A percentile compares a stretch with the other conserved stretches of the same genome.
These are phyloP conservation scores for Trididemnum nubilum DNA, from an alignment of 23 tunicate genomes.

Conservation along the genomic window DNA sequence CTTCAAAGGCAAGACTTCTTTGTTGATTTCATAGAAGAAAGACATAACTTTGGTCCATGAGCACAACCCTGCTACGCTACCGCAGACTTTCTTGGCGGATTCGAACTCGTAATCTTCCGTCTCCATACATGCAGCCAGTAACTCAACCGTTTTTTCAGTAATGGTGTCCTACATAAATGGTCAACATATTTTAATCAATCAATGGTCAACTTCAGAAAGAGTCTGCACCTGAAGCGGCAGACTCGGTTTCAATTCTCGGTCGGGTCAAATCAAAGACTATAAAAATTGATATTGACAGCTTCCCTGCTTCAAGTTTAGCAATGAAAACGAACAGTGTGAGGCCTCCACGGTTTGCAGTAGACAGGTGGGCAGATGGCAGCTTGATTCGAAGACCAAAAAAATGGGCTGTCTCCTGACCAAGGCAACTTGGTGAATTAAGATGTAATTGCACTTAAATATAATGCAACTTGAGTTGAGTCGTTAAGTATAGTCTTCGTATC, in stretches of 20 bases:
- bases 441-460: too few relatives aligned
- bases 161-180: constrained; percentile 63
- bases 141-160: constrained; percentile 92
- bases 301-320: too few relatives aligned
- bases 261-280: not conserved
- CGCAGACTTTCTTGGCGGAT: constrained; percentile 97
- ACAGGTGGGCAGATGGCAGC: too few relatives aligned
- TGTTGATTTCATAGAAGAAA: constrained; percentile 91
- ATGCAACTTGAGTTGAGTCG: too few relatives aligned
- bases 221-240: not conserved
- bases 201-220: not conserved
- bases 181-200: not conserved
- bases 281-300: too few relatives aligned
- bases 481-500: too few relatives aligned
- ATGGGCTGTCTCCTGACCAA: too few relatives aligned
- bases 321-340: too few relatives aligned
- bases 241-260: not conserved
- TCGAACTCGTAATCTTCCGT: constrained; percentile 97
- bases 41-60: constrained; percentile 99
- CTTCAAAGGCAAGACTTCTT: constrained; percentile 98
- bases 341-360: too few relatives aligned
- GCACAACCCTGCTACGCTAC: constrained; percentile 95
- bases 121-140: constrained; percentile 76
- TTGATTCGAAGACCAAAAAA: too few relatives aligned
- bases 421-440: too few relatives aligned